Evolutionary conservation across 2,113 vertebrate genomes (phyloP).

Genomic region (Leptosomus discolor): DNA sequence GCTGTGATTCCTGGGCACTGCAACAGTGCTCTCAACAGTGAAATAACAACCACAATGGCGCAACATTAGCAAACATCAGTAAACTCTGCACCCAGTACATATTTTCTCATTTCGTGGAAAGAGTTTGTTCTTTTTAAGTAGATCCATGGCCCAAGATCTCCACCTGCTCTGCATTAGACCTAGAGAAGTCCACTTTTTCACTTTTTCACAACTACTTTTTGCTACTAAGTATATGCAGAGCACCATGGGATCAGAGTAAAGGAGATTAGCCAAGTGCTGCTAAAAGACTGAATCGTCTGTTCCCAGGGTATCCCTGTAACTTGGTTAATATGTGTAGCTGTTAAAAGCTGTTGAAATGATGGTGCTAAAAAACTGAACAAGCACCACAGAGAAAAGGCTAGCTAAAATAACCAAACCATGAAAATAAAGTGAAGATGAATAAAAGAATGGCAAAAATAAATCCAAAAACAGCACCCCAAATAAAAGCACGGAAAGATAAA

Average conservation of each 20-base stretch:
- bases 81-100: not conserved
- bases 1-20: not conserved
- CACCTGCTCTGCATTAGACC: not conserved
- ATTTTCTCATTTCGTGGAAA: not conserved
- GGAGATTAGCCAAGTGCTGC: not conserved
- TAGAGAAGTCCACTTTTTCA: not conserved
- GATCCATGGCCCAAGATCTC: not conserved
- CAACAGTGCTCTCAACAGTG: not conserved
- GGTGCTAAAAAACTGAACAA: not conserved
- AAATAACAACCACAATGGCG: not conserved
- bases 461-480: not conserved
- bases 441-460: not conserved
- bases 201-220: not conserved
- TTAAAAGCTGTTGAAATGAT: constrained; percentile 9
- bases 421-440: not conserved
- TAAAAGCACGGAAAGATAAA: not conserved
- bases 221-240: not conserved
- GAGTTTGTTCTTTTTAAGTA: not conserved
- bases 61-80: not conserved
- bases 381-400: not conserved
- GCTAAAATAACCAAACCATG: not conserved
- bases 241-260: not conserved
- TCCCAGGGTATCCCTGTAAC: not conserved
- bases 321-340: not conserved
- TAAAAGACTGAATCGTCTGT: not conserved